Conservation (phyloP, 2,113 vertebrate genomes). For the Cyrtonyx montezumae region DNA sequence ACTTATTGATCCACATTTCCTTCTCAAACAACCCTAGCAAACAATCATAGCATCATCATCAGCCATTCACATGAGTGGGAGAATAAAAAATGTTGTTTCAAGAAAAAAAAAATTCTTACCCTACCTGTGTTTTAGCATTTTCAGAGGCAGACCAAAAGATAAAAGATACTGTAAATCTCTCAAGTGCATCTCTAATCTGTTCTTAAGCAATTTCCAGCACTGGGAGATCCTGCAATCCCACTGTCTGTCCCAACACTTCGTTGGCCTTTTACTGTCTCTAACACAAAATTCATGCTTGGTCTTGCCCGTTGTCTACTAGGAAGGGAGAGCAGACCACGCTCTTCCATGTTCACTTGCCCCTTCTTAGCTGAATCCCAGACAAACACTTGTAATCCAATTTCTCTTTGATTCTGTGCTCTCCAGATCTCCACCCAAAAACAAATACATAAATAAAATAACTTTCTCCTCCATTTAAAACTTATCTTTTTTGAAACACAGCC, state of each 20-base stretch:
- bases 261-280: neutral
- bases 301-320: neutral
- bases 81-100: neutral
- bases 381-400: neutral
- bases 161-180: neutral
- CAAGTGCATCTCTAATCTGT: neutral
- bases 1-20: neutral
- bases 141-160: neutral
- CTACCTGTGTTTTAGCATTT: rapidly evolving
- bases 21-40: neutral
- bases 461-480: neutral
- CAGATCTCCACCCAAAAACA: neutral
- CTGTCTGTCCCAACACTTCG: neutral
- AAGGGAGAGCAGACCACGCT: rapidly evolving
- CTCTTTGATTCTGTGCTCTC: neutral
- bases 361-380: neutral
- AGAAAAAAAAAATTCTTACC: neutral
- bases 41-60: neutral
- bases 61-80: neutral
- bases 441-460: neutral
- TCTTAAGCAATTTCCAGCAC: neutral
- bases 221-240: neutral
- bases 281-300: rapidly evolving
- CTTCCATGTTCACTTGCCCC: no score
- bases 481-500: rapidly evolving